Evolutionary conservation across 2,113 vertebrate genomes (phyloP).

Genomic region (Dinomys branickii): DNA sequence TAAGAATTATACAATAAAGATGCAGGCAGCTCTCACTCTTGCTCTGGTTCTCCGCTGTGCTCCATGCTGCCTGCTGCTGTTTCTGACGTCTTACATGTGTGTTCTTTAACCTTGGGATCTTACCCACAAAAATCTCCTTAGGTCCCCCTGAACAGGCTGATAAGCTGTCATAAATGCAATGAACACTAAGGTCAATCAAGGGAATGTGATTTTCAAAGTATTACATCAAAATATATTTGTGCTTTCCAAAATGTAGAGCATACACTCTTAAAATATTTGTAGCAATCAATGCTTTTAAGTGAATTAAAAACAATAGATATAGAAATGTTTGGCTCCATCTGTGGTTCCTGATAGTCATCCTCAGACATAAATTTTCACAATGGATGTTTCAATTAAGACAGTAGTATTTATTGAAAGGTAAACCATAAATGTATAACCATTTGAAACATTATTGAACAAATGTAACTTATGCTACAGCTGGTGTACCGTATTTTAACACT

Average conservation of each 20-base stretch:
- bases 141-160: too few species aligned
- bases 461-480: conserved; percentile 69
- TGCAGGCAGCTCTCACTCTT: too few species aligned
- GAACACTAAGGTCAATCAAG: neutral
- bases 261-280: conserved; percentile 22
- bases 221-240: conserved; percentile 25
- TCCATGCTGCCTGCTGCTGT: too few species aligned
- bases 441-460: conserved; percentile 75
- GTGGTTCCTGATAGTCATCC: neutral
- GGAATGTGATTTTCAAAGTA: conserved; percentile 17
- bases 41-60: too few species aligned
- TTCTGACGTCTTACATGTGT: too few species aligned
- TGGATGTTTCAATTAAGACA: conserved; percentile 68
- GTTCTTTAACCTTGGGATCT: too few species aligned
- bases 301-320: conserved; percentile 33
- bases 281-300: conserved; percentile 52
- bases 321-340: neutral
- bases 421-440: conserved; percentile 69
- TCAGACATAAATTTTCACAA: conserved; percentile 60
- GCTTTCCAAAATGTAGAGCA: conserved; percentile 39
- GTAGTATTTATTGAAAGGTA: conserved; percentile 77
- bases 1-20: too few species aligned
- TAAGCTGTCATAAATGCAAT: neutral
- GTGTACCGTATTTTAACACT: conserved; percentile 54
- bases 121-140: too few species aligned